A percentile compares a stretch with the other conserved stretches of the same genome.
Conservation (phyloP, 1,140 invertebrate species). For the Halyomorpha halys region DNA sequence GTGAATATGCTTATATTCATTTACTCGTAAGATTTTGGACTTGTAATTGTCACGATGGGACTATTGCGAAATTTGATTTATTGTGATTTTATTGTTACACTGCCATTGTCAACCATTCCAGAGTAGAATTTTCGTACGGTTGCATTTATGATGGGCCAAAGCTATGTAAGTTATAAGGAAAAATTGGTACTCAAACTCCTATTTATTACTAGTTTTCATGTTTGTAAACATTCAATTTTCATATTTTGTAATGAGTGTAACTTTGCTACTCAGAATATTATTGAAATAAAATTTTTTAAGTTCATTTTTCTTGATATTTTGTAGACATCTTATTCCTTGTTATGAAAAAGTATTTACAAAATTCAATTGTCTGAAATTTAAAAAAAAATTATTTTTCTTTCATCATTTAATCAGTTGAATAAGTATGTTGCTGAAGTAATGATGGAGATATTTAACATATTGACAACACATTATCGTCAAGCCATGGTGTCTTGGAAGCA, state of each 20-base stretch:
- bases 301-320: not conserved
- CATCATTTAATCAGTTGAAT: no score
- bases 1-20: no score
- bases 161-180: not conserved
- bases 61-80: slow-evolving; percentile 1
- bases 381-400: no score
- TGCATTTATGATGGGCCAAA: slow-evolving; percentile 22
- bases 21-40: no score
- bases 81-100: slow-evolving; percentile 18
- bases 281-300: not conserved
- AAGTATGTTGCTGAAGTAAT: no score
- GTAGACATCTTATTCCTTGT: no score
- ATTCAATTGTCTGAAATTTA: no score
- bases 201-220: slow-evolving; percentile 2
- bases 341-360: no score
- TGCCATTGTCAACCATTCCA: slow-evolving; percentile 12
- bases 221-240: slow-evolving; percentile 16
- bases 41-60: not conserved
- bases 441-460: no score
- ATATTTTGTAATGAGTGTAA: slow-evolving; percentile 16
- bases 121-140: slow-evolving; percentile 10
- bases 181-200: not conserved
- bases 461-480: no score
- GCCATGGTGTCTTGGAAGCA: no score
- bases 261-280: slow-evolving; percentile 21